A percentile compares a stretch with the other conserved stretches of the same genome.
Evolutionary conservation across 1,140 invertebrate species (phyloP).

Genomic region (Drosophila carrolli): DNA sequence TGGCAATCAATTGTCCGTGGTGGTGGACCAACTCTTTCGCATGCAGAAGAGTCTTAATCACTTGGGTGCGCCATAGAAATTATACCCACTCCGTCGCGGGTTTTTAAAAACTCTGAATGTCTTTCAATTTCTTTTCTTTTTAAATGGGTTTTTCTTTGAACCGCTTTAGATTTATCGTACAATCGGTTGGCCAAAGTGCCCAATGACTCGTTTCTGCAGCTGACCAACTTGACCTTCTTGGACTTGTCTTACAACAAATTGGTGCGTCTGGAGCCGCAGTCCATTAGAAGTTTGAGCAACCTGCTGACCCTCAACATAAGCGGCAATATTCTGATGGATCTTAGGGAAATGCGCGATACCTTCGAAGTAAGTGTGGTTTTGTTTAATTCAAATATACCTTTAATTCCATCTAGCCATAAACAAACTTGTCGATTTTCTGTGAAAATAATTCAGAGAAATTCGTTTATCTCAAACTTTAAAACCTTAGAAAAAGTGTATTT

Average conservation of each 20-base stretch:
- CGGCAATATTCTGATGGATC: conserved; percentile 86
- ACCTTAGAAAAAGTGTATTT: too few relatives aligned
- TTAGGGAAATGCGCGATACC: conserved; percentile 82
- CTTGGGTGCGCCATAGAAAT: conserved; percentile 71
- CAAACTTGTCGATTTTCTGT: too few relatives aligned
- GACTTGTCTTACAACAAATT: conserved; percentile 91
- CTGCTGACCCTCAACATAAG: conserved; percentile 87
- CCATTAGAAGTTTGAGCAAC: conserved; percentile 84
- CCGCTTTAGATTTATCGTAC: conserved; percentile 86
- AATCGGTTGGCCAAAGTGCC: conserved; percentile 91
- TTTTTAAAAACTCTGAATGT: conserved; percentile 28
- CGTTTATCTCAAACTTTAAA: too few relatives aligned
- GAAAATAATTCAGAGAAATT: too few relatives aligned
- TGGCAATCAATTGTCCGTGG: conserved; percentile 91
- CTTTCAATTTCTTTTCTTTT: conserved; percentile 15
- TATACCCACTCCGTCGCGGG: conserved; percentile 19
- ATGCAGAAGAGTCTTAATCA: conserved; percentile 87
- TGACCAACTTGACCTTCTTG: conserved; percentile 87
- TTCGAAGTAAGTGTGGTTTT: conserved; percentile 77
- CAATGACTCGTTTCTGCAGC: conserved; percentile 89
- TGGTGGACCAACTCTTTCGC: conserved; percentile 90
- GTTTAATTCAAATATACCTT: too few relatives aligned
- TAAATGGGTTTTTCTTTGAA: background rate
- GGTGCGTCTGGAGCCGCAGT: conserved; percentile 87
- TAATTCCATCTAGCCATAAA: too few relatives aligned